Conservation (phyloP, 2,888 invertebrate genomes). For the Drosophila mercatorum region DNA sequence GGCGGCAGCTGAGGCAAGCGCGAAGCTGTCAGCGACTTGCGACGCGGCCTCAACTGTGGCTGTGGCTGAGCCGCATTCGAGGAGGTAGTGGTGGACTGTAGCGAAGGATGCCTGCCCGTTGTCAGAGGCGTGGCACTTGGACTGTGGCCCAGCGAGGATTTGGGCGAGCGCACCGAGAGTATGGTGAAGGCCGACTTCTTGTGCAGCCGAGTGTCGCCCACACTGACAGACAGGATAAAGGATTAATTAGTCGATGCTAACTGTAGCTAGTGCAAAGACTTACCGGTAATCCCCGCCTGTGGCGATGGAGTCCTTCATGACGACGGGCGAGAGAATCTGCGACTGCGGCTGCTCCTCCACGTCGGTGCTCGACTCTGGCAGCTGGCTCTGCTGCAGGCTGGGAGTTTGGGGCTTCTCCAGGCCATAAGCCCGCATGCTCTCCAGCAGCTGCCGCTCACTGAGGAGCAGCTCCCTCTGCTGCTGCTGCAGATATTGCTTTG, state of each 20-base stretch:
- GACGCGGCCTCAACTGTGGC: constrained; percentile 63
- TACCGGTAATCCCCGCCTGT: constrained; percentile 84
- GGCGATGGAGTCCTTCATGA: constrained; percentile 82
- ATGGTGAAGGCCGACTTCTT: constrained; percentile 90
- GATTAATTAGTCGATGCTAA: not conserved
- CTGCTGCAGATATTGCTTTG: constrained; percentile 72
- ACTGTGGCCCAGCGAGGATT: constrained; percentile 85
- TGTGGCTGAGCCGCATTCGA: constrained; percentile 52
- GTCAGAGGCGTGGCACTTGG: constrained; percentile 70
- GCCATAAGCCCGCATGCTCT: constrained; percentile 49
- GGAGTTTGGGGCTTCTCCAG: constrained; percentile 38
- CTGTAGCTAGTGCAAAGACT: not conserved
- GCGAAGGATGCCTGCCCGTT: constrained; percentile 52
- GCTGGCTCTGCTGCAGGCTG: constrained; percentile 13
- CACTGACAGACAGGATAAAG: constrained; percentile 57
- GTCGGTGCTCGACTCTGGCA: constrained; percentile 39
- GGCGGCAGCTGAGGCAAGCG: constrained; percentile 57
- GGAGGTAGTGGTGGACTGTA: constrained; percentile 72
- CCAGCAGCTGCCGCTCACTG: constrained; percentile 24
- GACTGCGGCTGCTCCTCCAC: constrained; percentile 7
- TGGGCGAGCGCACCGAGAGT: constrained; percentile 86
- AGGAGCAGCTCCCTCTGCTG: constrained; percentile 48
- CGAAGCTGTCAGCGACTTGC: constrained; percentile 70
- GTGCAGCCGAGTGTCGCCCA: constrained; percentile 86
- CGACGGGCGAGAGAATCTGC: constrained; percentile 77